Evolutionary conservation across 2,888 invertebrate genomes (phyloP).

Genomic region (Amphipyra tragopoginis): DNA sequence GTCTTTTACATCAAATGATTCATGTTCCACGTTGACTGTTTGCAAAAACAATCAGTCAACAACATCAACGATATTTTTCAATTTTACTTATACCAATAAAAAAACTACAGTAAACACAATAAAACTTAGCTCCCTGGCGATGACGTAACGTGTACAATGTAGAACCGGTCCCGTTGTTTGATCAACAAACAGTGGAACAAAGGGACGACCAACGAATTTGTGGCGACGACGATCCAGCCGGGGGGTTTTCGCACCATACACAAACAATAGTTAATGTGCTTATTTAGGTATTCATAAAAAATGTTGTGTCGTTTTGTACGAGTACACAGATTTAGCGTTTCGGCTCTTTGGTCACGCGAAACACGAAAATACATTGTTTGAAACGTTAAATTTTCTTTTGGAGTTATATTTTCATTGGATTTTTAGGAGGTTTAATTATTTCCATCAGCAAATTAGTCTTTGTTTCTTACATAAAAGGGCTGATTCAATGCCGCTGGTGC

Average conservation of each 20-base stretch:
- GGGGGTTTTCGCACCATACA: conserved; percentile 53
- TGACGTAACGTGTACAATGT: conserved; percentile 60
- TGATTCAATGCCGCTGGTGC: too few relatives aligned
- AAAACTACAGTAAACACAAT: conserved; percentile 45
- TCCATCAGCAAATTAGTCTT: too few relatives aligned
- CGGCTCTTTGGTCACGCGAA: too few relatives aligned
- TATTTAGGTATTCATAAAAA: conserved; percentile 31
- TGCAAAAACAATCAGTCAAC: neutral
- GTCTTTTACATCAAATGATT: conserved; percentile 3
- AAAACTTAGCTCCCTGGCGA: conserved; percentile 45
- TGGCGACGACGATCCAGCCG: conserved; percentile 42
- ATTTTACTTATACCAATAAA: conserved; percentile 35
- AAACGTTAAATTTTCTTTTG: neutral
- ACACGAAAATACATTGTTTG: too few relatives aligned
- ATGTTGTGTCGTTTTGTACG: conserved; percentile 8
- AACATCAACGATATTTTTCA: conserved; percentile 10
- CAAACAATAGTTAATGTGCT: conserved; percentile 46
- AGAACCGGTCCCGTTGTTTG: conserved; percentile 57
- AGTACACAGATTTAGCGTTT: neutral
- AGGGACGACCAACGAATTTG: conserved; percentile 55
- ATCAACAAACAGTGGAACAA: conserved; percentile 65
- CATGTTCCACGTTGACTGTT: neutral
- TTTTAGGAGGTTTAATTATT: neutral
- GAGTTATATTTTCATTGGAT: too few relatives aligned
- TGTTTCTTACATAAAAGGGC: too few relatives aligned